Base-by-base conservation (phyloP, 2,113 vertebrate genomes). In the Caranx melampygus region DNA sequence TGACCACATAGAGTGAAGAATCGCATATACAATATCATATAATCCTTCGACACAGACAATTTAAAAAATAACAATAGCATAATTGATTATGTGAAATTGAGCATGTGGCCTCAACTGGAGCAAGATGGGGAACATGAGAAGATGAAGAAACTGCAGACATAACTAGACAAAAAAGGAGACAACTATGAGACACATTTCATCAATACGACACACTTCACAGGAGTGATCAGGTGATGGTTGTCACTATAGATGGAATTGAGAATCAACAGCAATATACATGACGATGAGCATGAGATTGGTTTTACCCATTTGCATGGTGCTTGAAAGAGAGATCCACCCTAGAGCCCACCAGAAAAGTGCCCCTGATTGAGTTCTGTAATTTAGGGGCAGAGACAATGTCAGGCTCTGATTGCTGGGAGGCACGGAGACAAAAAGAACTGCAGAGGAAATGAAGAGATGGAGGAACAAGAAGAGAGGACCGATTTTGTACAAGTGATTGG, bases 321-420 rank as follows among this genome's bases (percentile, higher is more conserved):
- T 76, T 57, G 47, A 83, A 82, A 80, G 60, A 54, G 13, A 78
- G 34, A 51, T 58, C 40, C 31, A 75, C 63, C 26, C 33, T 61
- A 1, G 34, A 72, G 45, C 33, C 72, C 47, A 58, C 47, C 35
- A 54, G 51, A 51, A 73, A 79, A 54, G 72, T 73, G 51, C 44
- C 15, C 35, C 35, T 79, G 77, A 72, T 85, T 83, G 76, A 85
- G 71, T 66, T 86, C 51, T 76, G 58, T 77, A 80, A 84, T 85
- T 52, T 74, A 33, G 54, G n/a, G 65, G 37, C n/a, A 80, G 70
- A 52, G 60, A 74, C 60, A 44, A 82, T 68, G 37, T 68, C 33
- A 9, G 67, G n/a, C 42, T 70, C 7, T 88, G 81, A 87, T 85
- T 85, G 61, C 68, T 4, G 11, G 37, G 64, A 78, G 65, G 54